Evolutionary conservation across 2,113 vertebrate species (phyloP), one percentile per base, ranked within the genome.

Genomic region (Centropus bengalensis): DNA sequence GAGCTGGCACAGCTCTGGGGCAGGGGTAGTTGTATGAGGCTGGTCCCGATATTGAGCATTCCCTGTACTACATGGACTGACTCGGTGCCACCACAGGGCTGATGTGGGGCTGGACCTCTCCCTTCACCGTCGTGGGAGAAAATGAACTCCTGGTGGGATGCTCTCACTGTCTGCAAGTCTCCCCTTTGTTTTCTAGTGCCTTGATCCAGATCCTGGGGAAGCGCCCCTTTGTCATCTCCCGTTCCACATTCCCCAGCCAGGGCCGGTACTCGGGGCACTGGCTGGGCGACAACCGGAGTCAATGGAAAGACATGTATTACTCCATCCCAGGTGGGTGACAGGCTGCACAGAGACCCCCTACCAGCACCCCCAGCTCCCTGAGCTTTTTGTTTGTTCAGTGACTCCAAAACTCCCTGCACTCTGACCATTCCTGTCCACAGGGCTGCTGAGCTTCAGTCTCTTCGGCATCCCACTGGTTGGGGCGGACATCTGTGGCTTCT

Each of bases 221-320:
- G 81, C 97, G 98, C 7, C 98, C 99, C 4, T 98, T 99, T 3
- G 16, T 99, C 33, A 98, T 99, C 87, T 99, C 99, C 24, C 98
- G 99, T 76, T 99, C 99, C 91, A 98, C 98, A 55, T 99, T 99
- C 97, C 98, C 99, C 40, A 98, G 98, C 97, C 99, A 99, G 96
- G 99, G 98, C 24, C 95, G 51, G 59, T 99, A 98, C 93, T 99
- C 99, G 0, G 99, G 99, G 15, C 99, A 99, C 96, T 99, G 99
- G 99, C 97, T 99, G 75, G 99, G 99, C 7, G 99, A 99, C 97
- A 99, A 99, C 97, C 93, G 85, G 64, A 99, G 98, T 84, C 97
- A 97, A 67, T 99, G 99, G 99, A 99, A 98, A 92, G 99, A 99
- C 91, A 96, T 99, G 92, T 96, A 96, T 76, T 98, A 97, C 40